Evolutionary conservation across 2,888 invertebrate genomes (phyloP).

Genomic region (Amphimallon solstitiale): DNA sequence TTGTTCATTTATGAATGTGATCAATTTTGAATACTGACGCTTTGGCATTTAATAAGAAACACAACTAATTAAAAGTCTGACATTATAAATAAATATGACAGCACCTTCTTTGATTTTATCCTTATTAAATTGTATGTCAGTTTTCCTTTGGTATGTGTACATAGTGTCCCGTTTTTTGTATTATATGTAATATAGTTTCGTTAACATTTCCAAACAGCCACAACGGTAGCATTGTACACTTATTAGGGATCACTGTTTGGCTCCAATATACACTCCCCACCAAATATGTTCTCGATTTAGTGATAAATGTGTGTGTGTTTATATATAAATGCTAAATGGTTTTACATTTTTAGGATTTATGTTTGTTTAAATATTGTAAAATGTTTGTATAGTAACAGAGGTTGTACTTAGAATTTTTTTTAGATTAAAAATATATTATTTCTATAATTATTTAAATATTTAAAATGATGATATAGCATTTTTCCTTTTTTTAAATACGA

Average conservation of each 20-base stretch:
- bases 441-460: slow-evolving; percentile 29
- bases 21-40: background rate
- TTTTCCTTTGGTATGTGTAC: slow-evolving; percentile 46
- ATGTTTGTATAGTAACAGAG: slow-evolving; percentile 44
- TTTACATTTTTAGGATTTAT: slow-evolving; percentile 52
- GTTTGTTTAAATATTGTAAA: slow-evolving; percentile 43
- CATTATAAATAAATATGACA: slow-evolving; percentile 23
- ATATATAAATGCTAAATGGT: slow-evolving; percentile 55
- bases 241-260: slow-evolving; percentile 55
- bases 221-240: slow-evolving; percentile 54
- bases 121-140: slow-evolving; percentile 32
- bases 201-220: slow-evolving; percentile 60
- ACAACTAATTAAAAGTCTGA: background rate
- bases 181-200: slow-evolving; percentile 64
- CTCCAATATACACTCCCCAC: slow-evolving; percentile 31
- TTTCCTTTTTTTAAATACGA: slow-evolving; percentile 21
- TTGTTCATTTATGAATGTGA: slow-evolving; percentile 14
- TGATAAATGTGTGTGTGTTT: slow-evolving; percentile 18
- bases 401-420: slow-evolving; percentile 45
- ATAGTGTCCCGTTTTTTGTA: slow-evolving; percentile 57
- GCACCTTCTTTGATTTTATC: slow-evolving; percentile 11
- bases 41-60: background rate
- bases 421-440: slow-evolving; percentile 9
- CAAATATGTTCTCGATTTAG: slow-evolving; percentile 11
- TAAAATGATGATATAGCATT: background rate